These are phyloP conservation scores for Albula glossodonta DNA, from an alignment of 2,113 vertebrate species.

Conservation along the genomic window DNA sequence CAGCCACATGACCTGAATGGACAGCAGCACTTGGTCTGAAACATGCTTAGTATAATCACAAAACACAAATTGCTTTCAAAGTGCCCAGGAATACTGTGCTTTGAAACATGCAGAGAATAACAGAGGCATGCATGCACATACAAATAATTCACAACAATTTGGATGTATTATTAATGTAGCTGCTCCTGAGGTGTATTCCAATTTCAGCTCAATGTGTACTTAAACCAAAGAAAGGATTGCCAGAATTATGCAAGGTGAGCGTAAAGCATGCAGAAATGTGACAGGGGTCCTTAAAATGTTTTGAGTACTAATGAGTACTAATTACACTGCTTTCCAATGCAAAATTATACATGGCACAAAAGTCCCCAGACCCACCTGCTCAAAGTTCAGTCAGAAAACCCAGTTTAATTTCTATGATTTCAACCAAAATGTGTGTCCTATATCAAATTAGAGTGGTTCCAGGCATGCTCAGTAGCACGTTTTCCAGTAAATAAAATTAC, in stretches of 20 bases:
- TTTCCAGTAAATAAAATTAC: constrained; percentile 5
- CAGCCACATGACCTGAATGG: background rate
- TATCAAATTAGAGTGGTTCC: constrained; percentile 4
- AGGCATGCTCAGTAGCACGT: background rate
- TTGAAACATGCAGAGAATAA: background rate
- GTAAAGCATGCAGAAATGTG: background rate
- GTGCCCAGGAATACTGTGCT: constrained; percentile 2
- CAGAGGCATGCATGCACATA: background rate
- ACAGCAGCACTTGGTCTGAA: background rate
- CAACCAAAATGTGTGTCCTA: background rate
- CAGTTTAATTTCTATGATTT: background rate
- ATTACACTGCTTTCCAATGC: background rate
- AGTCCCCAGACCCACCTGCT: background rate
- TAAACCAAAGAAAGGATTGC: background rate
- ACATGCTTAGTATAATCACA: background rate
- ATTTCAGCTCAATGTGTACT: background rate
- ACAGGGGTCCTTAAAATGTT: background rate
- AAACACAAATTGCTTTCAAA: background rate
- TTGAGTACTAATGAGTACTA: background rate
- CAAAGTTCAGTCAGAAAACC: background rate
- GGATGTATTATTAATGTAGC: constrained; percentile 25
- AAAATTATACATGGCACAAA: background rate
- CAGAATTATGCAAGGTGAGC: background rate
- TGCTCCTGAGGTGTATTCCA: background rate
- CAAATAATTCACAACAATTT: constrained; percentile 36